These are phyloP conservation scores for Emydoidea blandingii DNA, from an alignment of 2,797 vertebrate genomes.

Conservation along the genomic window DNA sequence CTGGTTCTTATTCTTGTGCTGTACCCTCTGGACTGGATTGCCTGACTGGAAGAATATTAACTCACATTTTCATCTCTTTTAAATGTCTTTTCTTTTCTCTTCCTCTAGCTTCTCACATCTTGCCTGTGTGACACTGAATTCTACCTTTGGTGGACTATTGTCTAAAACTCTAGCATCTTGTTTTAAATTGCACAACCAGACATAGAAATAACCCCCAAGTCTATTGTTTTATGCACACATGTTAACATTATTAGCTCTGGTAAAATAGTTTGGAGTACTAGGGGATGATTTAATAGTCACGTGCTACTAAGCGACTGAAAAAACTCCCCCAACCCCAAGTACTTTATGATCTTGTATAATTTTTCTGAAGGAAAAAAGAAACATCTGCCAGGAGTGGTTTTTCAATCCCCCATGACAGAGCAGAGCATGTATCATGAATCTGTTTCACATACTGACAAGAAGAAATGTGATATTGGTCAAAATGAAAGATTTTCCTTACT, in stretches of 20 bases:
- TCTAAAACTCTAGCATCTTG: background rate
- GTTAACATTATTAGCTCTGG: background rate
- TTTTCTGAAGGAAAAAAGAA: background rate
- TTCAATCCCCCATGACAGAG: background rate
- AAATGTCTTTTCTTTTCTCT: background rate
- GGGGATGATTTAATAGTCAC: background rate
- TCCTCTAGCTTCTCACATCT: background rate
- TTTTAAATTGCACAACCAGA: no score
- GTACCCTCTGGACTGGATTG: background rate
- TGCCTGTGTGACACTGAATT: background rate
- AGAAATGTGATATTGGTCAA: background rate
- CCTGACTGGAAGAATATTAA: background rate
- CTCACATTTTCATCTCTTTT: background rate
- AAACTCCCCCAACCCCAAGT: background rate
- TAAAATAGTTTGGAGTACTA: background rate
- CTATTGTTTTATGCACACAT: no score
- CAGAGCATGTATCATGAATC: background rate
- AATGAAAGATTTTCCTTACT: background rate
- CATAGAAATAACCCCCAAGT: background rate
- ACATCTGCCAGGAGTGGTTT: background rate
- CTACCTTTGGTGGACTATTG: background rate
- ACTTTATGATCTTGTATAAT: background rate
- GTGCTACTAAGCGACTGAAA: background rate
- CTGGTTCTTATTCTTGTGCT: background rate
- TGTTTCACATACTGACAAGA: background rate